These are phyloP conservation scores for Falco novaeseelandiae DNA, from an alignment of 2,797 vertebrate species.

Conservation along the genomic window DNA sequence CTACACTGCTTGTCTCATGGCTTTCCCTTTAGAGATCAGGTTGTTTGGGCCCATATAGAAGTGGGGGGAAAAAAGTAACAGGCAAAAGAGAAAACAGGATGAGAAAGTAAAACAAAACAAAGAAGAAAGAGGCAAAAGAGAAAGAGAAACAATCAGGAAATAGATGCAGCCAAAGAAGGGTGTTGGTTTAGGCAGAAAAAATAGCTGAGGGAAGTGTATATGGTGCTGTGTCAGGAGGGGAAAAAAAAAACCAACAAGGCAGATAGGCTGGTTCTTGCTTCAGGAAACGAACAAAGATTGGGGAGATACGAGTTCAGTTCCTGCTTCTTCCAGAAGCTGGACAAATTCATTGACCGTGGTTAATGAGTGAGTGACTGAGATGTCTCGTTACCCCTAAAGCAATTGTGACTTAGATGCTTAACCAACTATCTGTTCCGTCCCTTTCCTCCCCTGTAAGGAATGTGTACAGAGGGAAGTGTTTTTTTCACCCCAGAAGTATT, in stretches of 20 bases:
- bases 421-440: background rate
- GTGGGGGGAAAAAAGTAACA: fast-evolving
- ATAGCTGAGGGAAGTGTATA: background rate
- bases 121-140: background rate
- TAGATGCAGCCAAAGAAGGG: background rate
- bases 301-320: background rate
- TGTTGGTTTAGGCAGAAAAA: slow-evolving; percentile 8
- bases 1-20: background rate
- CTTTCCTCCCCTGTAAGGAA: background rate
- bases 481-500: background rate
- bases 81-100: background rate
- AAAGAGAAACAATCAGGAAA: slow-evolving; percentile 21
- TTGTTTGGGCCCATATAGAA: background rate
- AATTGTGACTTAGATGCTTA: background rate
- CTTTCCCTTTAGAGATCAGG: background rate
- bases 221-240: background rate
- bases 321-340: background rate
- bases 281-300: background rate
- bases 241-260: no score
- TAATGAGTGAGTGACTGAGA: background rate
- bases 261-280: background rate
- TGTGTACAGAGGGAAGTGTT: fast-evolving
- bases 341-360: background rate
- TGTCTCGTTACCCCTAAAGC: background rate
- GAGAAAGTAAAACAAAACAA: background rate